phyloP scores from a whole-genome alignment of 2,888 invertebrate genomes.

The Lagria hirta region DNA sequence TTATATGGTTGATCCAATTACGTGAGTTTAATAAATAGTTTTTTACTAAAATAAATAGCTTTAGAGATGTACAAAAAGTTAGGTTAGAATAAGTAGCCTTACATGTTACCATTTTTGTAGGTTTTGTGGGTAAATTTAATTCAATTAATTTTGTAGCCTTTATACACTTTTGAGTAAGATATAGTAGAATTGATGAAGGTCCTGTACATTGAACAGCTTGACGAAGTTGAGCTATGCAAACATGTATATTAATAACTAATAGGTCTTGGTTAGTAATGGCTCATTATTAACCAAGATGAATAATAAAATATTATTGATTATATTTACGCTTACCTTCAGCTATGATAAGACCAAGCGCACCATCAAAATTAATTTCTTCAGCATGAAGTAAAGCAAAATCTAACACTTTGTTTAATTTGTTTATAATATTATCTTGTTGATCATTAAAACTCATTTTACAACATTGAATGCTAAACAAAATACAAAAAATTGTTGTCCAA shows the following conservation, averaged over 20 bases:
- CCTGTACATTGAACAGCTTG: not conserved
- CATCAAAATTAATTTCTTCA: constrained; percentile 51
- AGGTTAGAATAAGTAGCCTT: constrained; percentile 25
- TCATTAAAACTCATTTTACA: no score
- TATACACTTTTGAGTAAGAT: constrained; percentile 30
- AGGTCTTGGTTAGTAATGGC: no score
- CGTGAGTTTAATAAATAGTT: constrained; percentile 28
- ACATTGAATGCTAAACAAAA: no score
- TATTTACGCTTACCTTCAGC: constrained; percentile 46
- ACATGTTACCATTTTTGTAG: constrained; percentile 36
- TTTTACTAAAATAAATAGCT: constrained; percentile 24
- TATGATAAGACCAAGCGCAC: constrained; percentile 48
- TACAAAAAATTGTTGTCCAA: no score
- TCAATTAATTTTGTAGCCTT: constrained; percentile 28
- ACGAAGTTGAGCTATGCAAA: constrained; percentile 15
- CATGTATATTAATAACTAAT: no score
- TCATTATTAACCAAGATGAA: no score
- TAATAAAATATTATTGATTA: not conserved
- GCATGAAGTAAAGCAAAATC: constrained; percentile 31
- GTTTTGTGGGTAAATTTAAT: constrained; percentile 29
- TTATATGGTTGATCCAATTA: constrained; percentile 33
- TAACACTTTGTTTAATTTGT: constrained; percentile 2
- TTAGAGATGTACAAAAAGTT: not conserved
- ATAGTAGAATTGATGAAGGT: not conserved
- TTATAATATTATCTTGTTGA: no score